phyloP scores from a whole-genome alignment of 2,113 vertebrate species.

The Bos javanicus region DNA sequence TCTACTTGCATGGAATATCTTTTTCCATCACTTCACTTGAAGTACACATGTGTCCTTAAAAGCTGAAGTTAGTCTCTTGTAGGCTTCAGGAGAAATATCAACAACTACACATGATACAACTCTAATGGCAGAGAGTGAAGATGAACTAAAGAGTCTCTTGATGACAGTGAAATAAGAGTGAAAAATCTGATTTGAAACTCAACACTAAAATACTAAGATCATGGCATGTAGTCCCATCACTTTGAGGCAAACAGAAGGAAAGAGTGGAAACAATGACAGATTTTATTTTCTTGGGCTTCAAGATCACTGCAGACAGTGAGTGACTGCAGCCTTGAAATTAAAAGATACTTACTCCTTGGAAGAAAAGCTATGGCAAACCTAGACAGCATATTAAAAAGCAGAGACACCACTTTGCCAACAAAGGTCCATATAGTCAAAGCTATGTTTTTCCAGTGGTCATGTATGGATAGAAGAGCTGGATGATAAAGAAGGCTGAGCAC shows the following conservation, averaged over 20 bases:
- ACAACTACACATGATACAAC: neutral
- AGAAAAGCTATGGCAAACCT: neutral
- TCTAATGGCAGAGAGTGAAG: neutral
- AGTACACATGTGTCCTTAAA: neutral
- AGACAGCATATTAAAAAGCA: neutral
- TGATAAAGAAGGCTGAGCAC: neutral
- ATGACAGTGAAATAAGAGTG: neutral
- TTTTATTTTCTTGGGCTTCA: neutral
- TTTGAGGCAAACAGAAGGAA: neutral
- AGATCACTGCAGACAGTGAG: neutral
- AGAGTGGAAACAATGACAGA: neutral
- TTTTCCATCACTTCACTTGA: neutral
- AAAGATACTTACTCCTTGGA: neutral
- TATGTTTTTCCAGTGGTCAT: neutral
- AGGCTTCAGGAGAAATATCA: neutral
- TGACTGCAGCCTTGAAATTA: neutral
- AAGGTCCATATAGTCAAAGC: neutral
- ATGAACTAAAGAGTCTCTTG: neutral
- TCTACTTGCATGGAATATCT: neutral
- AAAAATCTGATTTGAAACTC: neutral
- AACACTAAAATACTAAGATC: neutral
- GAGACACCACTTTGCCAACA: neutral
- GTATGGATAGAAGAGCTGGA: neutral
- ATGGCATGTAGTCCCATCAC: neutral
- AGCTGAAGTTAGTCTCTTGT: neutral